Conservation (phyloP, 2,797 vertebrate species). For the Prunella strophiata region DNA sequence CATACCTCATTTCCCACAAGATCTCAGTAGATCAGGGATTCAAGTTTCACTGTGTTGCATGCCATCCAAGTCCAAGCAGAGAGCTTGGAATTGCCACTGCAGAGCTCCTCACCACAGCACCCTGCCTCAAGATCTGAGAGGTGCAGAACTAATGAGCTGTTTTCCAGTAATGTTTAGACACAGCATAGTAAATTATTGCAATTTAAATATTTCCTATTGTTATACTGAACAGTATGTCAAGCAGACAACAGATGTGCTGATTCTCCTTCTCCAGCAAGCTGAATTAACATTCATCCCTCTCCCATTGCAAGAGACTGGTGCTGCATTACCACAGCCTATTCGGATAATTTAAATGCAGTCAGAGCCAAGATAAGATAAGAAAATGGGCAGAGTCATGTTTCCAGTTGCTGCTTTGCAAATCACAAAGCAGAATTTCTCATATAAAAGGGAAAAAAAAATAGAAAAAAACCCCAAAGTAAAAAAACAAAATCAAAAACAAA, state of each 20-base stretch:
- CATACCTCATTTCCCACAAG: neutral
- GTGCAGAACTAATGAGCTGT: neutral
- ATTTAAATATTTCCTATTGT: neutral
- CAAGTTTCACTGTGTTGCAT: neutral
- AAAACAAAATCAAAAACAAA: neutral
- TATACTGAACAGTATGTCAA: neutral
- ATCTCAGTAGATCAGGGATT: neutral
- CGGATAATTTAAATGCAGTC: neutral
- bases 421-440: neutral
- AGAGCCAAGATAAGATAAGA: neutral
- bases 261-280: neutral
- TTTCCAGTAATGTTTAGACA: neutral
- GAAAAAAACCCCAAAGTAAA: accelerated
- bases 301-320: neutral
- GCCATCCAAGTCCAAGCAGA: accelerated
- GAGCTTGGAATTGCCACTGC: accelerated
- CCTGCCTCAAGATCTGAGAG: accelerated
- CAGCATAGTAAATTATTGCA: neutral
- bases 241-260: neutral
- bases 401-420: neutral
- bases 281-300: neutral
- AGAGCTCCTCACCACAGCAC: neutral
- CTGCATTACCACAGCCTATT: neutral
- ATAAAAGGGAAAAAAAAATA: neutral
- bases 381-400: neutral